Percentiles rank a stretch among this genome's conserved stretches.
Conservation (phyloP, 1,140 invertebrate genomes). For the Helicorthomorpha holstii region DNA sequence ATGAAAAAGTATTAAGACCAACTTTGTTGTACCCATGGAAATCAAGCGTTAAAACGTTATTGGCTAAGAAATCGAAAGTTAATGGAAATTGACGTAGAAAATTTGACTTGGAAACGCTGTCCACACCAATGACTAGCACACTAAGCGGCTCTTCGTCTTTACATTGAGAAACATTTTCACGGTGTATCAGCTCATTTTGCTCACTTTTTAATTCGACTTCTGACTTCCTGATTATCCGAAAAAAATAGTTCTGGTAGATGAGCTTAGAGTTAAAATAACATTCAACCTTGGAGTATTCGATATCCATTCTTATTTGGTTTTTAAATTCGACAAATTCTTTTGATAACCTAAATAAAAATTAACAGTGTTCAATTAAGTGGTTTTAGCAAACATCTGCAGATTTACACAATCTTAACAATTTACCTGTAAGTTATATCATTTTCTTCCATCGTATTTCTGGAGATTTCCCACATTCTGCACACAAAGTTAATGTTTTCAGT, state of each 20-base stretch:
- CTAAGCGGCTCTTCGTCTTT: not conserved
- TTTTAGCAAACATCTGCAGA: not conserved
- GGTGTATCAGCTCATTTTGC: too few species aligned
- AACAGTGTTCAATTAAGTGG: not conserved
- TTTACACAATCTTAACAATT: too few species aligned
- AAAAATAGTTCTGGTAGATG: not conserved
- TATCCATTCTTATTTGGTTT: not conserved
- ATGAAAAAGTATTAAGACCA: not conserved
- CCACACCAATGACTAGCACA: not conserved
- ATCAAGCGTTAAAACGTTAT: not conserved
- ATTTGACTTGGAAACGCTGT: not conserved
- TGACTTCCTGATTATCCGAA: not conserved
- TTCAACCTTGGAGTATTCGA: not conserved
- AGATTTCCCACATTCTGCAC: not conserved
- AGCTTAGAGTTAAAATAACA: not conserved
- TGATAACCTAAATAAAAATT: not conserved
- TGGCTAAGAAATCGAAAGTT: not conserved
- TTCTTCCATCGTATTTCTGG: not conserved
- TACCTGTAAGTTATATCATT: not conserved
- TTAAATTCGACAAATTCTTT: not conserved
- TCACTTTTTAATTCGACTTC: not conserved
- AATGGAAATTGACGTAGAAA: not conserved
- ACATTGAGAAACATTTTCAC: too few species aligned
- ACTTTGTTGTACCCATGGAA: not conserved
- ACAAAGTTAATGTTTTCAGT: not conserved